Evolutionary conservation across 2,113 vertebrate species (phyloP).

Genomic region (Dasyornis broadbenti): DNA sequence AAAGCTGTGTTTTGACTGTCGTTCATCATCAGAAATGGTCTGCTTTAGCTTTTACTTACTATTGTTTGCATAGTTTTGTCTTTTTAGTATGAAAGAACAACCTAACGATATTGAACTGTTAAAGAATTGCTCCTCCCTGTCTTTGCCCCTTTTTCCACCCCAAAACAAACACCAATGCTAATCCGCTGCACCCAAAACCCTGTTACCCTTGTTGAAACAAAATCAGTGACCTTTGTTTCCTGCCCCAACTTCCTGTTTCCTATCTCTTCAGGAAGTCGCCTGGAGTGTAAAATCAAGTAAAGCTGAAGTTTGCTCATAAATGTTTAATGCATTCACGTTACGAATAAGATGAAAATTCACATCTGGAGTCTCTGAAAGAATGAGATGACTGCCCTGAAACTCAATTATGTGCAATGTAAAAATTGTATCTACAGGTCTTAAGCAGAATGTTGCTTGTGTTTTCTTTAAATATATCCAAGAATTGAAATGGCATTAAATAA

Average conservation of each 20-base stretch:
- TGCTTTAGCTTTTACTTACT: neutral
- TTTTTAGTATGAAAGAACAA: neutral
- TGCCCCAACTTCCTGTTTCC: constrained; percentile 1
- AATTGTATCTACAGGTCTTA: neutral
- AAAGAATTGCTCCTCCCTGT: neutral
- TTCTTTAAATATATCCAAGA: neutral
- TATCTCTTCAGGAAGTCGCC: neutral
- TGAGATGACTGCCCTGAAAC: neutral
- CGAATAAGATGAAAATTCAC: neutral
- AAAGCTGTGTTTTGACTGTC: neutral
- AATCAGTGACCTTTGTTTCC: neutral
- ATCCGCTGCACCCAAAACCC: neutral
- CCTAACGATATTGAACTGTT: neutral
- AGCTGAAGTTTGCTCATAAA: neutral
- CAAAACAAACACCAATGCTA: neutral
- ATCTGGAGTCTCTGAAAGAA: neutral
- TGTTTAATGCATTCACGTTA: neutral
- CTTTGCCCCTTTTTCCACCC: neutral
- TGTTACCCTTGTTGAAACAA: neutral
- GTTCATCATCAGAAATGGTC: neutral
- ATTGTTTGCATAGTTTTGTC: neutral
- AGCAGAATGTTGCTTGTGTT: neutral
- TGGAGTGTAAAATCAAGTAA: neutral
- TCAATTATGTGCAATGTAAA: neutral
- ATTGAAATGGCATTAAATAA: neutral